Evolutionary conservation across 1,140 invertebrate species (phyloP), one percentile per base, ranked within the genome.

Genomic region (Lucilia cuprina): DNA sequence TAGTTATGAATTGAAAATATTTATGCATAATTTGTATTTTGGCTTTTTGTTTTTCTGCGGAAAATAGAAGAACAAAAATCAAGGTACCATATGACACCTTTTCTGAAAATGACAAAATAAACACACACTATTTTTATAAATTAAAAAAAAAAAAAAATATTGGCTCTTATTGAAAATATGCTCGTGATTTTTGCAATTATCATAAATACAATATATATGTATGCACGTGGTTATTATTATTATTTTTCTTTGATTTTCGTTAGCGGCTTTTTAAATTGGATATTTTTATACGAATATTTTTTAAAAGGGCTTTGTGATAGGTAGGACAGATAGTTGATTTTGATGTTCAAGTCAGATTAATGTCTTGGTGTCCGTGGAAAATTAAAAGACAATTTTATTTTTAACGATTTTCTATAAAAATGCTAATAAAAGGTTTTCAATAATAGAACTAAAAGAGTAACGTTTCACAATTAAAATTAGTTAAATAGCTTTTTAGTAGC

Each of bases 101-200:
- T 70, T 70, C 2, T 25, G n/a, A 70, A 70, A 70, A 70, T 70
- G 25, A 19, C 21, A 21, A 70, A 21, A 10, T 1, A 70, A 70
- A 70, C 21, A 70, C 5, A 41, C 21, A 70, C 17, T 70, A 70
- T 70, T 70, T 70, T 70, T 70, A 25, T 10, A 12, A 70, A 60
- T 7, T n/a, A 60, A 60, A 60, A 60, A 17, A 60, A 25, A 60
- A 60, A 60, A 60, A 60, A 17, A 60, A 25, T 21, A 70, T 21
- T 55, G 50, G 50, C n/a, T 70, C 65, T 2, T 21, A 70, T 21
- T 21, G 21, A 70, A 70, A 70, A 70, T 70, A 70, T 21, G 25
- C 65, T 70, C 65, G 65, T 70, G 65, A 70, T 70, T 30, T 30
- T 70, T 70, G 65, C 65, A 70, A 70, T 70, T 21, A 70, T 19